Evolutionary conservation across 1,140 invertebrate species (phyloP).

Genomic region (Drosophila tropicalis): DNA sequence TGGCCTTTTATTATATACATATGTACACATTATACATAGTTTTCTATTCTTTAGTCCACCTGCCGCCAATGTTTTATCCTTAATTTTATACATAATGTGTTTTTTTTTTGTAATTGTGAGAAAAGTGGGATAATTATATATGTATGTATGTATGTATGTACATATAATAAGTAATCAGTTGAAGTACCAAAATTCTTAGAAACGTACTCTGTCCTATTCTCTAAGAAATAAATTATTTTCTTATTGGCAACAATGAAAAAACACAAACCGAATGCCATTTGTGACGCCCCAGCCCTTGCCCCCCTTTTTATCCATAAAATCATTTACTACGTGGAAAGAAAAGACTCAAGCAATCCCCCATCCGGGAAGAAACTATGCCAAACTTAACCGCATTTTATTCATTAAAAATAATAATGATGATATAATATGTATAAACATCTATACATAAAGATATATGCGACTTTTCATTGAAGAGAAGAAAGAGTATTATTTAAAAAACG

Average conservation of each 20-base stretch:
- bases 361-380: no score
- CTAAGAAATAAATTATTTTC: neutral
- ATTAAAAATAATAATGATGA: no score
- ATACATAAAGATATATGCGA: no score
- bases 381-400: no score
- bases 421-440: no score
- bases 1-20: constrained; percentile 7
- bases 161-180: neutral
- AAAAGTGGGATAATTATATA: no score
- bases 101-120: neutral
- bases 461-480: no score
- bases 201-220: neutral
- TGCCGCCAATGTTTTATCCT: constrained; percentile 9
- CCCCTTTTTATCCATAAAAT: no score
- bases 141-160: no score
- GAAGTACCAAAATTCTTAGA: neutral
- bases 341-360: no score
- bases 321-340: no score
- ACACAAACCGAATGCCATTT: neutral
- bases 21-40: neutral
- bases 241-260: constrained; percentile 6
- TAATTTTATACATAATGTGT: neutral
- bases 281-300: neutral
- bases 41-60: constrained; percentile 5
- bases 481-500: no score